These are phyloP conservation scores for Gracilinanus agilis DNA, from an alignment of 2,113 vertebrate genomes.

Conservation along the genomic window DNA sequence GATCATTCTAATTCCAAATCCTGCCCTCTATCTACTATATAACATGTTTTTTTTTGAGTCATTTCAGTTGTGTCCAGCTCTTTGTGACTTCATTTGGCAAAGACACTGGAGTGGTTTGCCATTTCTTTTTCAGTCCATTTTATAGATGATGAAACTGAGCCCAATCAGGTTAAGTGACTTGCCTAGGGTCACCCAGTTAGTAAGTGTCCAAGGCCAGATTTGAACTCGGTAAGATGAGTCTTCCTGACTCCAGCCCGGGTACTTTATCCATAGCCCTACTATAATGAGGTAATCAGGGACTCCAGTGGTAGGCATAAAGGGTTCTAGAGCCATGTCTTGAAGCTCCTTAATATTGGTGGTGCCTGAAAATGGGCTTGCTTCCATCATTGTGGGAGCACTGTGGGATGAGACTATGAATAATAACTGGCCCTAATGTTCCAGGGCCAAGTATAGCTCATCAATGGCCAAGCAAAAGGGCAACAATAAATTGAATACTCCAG, in stretches of 20 bases:
- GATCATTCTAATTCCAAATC: background rate
- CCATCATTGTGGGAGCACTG: background rate
- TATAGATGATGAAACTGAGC: too few species aligned
- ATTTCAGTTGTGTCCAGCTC: too few species aligned
- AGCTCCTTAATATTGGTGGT: background rate
- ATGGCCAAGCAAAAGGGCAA: background rate
- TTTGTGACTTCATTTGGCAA: too few species aligned
- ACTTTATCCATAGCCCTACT: too few species aligned
- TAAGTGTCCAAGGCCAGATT: too few species aligned
- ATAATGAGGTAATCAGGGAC: background rate
- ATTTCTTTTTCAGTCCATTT: too few species aligned
- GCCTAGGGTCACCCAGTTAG: too few species aligned
- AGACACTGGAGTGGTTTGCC: too few species aligned
- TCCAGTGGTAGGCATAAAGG: background rate
- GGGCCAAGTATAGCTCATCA: background rate
- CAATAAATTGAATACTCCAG: background rate
- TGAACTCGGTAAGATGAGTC: too few species aligned
- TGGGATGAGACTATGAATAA: background rate
- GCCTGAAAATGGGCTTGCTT: background rate
- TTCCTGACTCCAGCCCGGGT: too few species aligned
- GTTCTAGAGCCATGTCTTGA: background rate
- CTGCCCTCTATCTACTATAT: background rate
- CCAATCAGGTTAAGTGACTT: too few species aligned
- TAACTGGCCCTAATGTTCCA: background rate
- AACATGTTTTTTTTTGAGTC: too few species aligned